Percentiles rank a stretch among this genome's conserved stretches.
phyloP scores from a whole-genome alignment of 2,797 vertebrate species.

The Phrynocephalus vlangalii region DNA sequence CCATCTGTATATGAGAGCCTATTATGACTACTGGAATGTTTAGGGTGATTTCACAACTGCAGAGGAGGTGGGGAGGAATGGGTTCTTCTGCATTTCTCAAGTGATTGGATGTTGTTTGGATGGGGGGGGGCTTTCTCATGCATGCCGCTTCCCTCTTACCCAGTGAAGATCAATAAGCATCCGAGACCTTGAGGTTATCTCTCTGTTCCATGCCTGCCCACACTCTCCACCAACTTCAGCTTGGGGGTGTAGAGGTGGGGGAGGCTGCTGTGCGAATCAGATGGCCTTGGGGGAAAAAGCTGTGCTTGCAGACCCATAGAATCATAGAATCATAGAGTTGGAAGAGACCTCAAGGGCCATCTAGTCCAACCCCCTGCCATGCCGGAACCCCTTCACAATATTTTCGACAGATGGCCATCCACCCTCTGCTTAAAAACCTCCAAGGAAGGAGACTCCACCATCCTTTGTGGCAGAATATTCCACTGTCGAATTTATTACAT shows the following conservation, averaged over 20 bases:
- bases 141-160: not conserved
- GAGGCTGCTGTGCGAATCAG: constrained; percentile 5
- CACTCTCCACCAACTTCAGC: not conserved
- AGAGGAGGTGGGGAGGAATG: not conserved
- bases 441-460: too few species aligned
- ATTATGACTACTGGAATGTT: not conserved
- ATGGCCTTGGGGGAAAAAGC: constrained; percentile 26
- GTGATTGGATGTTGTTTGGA: not conserved
- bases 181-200: constrained; percentile 45
- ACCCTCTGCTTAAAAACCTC: too few species aligned
- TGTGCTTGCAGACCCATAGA: constrained; percentile 6
- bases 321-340: too few species aligned
- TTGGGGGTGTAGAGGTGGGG: not conserved
- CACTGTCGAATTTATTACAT: too few species aligned
- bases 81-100: not conserved
- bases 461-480: too few species aligned
- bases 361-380: too few species aligned
- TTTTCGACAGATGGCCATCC: too few species aligned
- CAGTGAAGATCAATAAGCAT: constrained; percentile 24
- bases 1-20: not conserved
- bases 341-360: too few species aligned
- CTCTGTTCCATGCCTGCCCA: constrained; percentile 11
- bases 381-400: too few species aligned
- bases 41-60: not conserved
- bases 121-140: constrained; percentile 40